Evolutionary conservation across 2,888 invertebrate genomes (phyloP).

Genomic region (Myopa tessellatipennis): DNA sequence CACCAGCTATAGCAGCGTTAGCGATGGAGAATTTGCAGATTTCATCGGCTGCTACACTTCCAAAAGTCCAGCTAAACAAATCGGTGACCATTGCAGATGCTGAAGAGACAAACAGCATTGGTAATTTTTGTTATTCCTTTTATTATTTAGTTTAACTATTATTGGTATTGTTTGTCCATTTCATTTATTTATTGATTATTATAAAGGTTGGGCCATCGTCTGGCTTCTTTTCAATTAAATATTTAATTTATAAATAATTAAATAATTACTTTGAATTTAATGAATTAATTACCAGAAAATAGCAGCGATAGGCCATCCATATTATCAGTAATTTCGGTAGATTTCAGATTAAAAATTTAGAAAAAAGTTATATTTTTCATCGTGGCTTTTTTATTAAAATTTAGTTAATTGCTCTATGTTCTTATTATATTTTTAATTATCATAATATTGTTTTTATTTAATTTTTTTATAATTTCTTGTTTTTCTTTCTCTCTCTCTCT

Average conservation of each 20-base stretch:
- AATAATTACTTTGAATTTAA: too few species aligned
- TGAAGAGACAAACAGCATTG: conserved; percentile 61
- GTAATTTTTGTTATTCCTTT: conserved; percentile 50
- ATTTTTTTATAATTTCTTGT: conserved; percentile 25
- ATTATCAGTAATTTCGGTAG: background rate
- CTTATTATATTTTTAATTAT: background rate
- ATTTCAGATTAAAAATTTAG: background rate
- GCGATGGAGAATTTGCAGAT: conserved; percentile 46
- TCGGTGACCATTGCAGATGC: conserved; percentile 1
- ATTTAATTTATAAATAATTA: too few species aligned
- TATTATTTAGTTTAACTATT: background rate
- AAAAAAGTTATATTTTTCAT: conserved; percentile 29
- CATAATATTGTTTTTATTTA: conserved; percentile 22
- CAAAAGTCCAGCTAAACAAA: background rate
- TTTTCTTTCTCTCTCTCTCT: conserved; percentile 50
- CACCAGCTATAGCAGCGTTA: conserved; percentile 55
- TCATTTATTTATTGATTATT: background rate
- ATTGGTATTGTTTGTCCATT: background rate
- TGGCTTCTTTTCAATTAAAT: too few species aligned
- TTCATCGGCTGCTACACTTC: background rate
- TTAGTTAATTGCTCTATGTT: conserved; percentile 45
- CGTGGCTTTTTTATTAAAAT: conserved; percentile 39
- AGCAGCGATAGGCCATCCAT: background rate
- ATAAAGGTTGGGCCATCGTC: too few species aligned
- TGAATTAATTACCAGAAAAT: too few species aligned